Conservation (phyloP, 2,888 invertebrate species). For the Itoplectis maculator region DNA sequence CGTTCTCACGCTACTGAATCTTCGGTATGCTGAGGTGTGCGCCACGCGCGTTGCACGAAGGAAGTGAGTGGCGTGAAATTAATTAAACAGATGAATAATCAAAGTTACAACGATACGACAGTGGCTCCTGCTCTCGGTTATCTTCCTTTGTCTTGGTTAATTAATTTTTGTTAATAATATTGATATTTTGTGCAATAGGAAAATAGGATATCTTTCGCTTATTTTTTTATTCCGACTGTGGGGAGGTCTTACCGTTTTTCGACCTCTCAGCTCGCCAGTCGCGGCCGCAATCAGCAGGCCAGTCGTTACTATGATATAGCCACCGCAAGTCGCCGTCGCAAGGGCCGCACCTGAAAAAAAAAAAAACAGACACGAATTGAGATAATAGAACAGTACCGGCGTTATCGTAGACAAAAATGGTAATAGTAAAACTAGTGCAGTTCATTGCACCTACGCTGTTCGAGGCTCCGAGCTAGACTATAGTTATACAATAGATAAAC, state of each 20-base stretch:
- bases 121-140: no score
- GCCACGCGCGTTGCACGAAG: background rate
- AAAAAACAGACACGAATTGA: conserved; percentile 64
- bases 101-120: background rate
- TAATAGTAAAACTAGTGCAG: conserved; percentile 30
- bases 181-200: background rate
- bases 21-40: conserved; percentile 34
- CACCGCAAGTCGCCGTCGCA: conserved; percentile 84
- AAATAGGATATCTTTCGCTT: background rate
- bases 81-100: conserved; percentile 1
- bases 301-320: conserved; percentile 90
- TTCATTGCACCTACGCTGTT: conserved; percentile 44
- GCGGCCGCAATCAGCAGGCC: conserved; percentile 89
- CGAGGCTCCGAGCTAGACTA: background rate
- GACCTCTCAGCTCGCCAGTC: conserved; percentile 88
- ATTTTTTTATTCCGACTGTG: background rate
- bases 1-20: conserved; percentile 79
- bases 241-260: conserved; percentile 85
- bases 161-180: background rate
- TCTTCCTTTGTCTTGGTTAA: background rate
- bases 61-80: background rate
- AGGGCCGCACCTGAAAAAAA: conserved; percentile 80
- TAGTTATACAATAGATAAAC: background rate
- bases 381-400: conserved; percentile 37
- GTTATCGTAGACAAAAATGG: conserved; percentile 38